These are phyloP conservation scores for Oncorhynchus mykiss DNA, from an alignment of 2,113 vertebrate species.

Conservation along the genomic window DNA sequence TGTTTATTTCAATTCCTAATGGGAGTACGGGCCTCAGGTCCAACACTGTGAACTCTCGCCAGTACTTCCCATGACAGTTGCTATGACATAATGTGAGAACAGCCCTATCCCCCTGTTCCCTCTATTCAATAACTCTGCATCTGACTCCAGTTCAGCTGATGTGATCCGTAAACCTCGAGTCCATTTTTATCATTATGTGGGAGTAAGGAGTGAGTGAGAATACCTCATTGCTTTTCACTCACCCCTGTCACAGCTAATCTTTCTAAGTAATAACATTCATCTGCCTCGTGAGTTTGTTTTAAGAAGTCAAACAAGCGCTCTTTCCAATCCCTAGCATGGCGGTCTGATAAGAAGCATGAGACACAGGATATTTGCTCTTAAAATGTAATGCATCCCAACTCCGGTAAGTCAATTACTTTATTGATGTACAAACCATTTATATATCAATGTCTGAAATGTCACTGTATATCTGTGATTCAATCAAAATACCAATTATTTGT, in stretches of 20 bases:
- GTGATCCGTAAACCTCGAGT: constrained; percentile 33
- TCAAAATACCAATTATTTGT: constrained; percentile 28
- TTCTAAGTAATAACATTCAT: constrained; percentile 67
- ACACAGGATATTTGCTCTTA: constrained; percentile 29
- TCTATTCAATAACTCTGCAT: constrained; percentile 22
- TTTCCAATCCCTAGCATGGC: constrained; percentile 51
- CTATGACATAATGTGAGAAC: constrained; percentile 47
- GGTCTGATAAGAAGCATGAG: constrained; percentile 52
- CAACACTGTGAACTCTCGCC: constrained; percentile 33
- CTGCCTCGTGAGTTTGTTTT: constrained; percentile 69
- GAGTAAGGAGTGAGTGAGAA: constrained; percentile 29
- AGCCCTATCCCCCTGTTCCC: constrained; percentile 22
- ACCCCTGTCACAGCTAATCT: constrained; percentile 60
- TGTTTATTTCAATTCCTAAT: constrained; percentile 69
- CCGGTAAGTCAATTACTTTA: constrained; percentile 38
- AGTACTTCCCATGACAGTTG: constrained; percentile 36
- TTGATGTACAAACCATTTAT: constrained; percentile 25
- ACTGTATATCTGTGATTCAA: constrained; percentile 16
- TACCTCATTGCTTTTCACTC: constrained; percentile 54
- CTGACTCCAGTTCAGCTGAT: constrained; percentile 25
- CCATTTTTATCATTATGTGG: constrained; percentile 37
- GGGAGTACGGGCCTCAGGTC: constrained; percentile 45
- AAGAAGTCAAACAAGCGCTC: constrained; percentile 65
- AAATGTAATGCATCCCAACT: constrained; percentile 24
- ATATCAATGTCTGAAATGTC: constrained; percentile 32